A percentile compares a stretch with the other conserved stretches of the same genome.
Conservation (phyloP, 2,888 invertebrate genomes). For the Chromoteleia sp. region DNA sequence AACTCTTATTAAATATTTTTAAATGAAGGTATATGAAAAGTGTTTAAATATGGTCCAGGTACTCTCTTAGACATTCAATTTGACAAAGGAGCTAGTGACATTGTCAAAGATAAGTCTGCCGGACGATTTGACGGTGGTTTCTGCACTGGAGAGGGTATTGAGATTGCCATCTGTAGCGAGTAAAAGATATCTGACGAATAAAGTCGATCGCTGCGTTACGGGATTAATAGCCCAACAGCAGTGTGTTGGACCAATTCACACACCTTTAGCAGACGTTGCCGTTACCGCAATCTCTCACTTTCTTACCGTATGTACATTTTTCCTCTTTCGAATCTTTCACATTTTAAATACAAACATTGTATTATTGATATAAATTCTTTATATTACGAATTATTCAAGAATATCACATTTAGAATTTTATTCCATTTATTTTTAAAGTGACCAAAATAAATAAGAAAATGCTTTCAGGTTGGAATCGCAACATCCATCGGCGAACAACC, state of each 20-base stretch:
- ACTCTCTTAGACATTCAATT: slow-evolving; percentile 88
- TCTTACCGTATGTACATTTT: slow-evolving; percentile 86
- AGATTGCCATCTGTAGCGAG: slow-evolving; percentile 96
- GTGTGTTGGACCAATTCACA: slow-evolving; percentile 98
- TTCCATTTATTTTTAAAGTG: no score
- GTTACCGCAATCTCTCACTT: slow-evolving; percentile 95
- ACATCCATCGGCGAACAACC: slow-evolving; percentile 99
- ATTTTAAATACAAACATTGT: no score
- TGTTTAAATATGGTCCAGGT: no score
- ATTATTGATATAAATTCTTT: no score
- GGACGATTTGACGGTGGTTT: slow-evolving; percentile 86
- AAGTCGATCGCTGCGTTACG: slow-evolving; percentile 97
- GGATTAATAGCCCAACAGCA: slow-evolving; percentile 99
- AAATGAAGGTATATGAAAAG: no score
- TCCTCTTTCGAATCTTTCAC: no score
- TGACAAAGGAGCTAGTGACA: slow-evolving; percentile 85
- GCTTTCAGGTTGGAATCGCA: slow-evolving; percentile 89
- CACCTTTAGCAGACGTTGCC: slow-evolving; percentile 97
- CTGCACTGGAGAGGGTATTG: slow-evolving; percentile 92
- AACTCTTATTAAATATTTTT: no score
- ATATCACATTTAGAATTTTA: no score
- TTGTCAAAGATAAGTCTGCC: slow-evolving; percentile 87
- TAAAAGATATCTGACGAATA: slow-evolving; percentile 97
- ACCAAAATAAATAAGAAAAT: no score
- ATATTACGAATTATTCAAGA: no score